A percentile compares a stretch with the other conserved stretches of the same genome.
phyloP scores from a whole-genome alignment of 1,140 invertebrate species.

The Stegodyphus mimosarum region DNA sequence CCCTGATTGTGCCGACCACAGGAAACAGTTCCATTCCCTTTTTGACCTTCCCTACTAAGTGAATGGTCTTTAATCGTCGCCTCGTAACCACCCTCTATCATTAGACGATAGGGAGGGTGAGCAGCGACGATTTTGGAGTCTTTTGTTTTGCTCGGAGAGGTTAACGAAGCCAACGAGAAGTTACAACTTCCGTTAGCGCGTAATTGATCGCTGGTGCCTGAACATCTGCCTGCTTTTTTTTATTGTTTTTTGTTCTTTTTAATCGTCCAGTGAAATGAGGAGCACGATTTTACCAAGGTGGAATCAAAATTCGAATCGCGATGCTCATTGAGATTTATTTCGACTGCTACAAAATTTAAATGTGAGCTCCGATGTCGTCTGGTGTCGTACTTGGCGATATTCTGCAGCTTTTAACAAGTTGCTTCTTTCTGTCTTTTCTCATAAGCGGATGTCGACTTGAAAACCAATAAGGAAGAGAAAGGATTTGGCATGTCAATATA shows the following conservation, averaged over 20 bases:
- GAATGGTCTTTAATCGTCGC: not conserved
- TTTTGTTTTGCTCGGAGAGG: constrained; percentile 46
- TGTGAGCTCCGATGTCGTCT: too few species aligned
- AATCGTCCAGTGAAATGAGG: not conserved
- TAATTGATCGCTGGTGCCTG: constrained; percentile 16
- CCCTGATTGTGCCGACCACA: not conserved
- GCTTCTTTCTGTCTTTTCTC: too few species aligned
- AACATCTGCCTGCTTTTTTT: constrained; percentile 36
- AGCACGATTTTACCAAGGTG: not conserved
- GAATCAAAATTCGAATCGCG: too few species aligned
- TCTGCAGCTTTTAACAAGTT: too few species aligned
- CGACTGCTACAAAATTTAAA: too few species aligned
- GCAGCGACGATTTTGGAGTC: constrained; percentile 28
- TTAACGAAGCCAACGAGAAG: constrained; percentile 49
- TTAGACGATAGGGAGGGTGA: not conserved
- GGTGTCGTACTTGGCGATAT: too few species aligned
- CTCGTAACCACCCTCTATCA: constrained; percentile 37
- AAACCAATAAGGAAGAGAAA: too few species aligned
- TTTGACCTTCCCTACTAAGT: constrained; percentile 33
- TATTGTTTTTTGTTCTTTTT: not conserved
- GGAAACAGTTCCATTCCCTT: constrained; percentile 23
- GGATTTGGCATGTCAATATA: too few species aligned
- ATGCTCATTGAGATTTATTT: not conserved
- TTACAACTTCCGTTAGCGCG: constrained; percentile 45
- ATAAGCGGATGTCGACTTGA: too few species aligned